Base-by-base conservation (phyloP, 2,113 vertebrate genomes). In the Siniperca chuatsi region DNA sequence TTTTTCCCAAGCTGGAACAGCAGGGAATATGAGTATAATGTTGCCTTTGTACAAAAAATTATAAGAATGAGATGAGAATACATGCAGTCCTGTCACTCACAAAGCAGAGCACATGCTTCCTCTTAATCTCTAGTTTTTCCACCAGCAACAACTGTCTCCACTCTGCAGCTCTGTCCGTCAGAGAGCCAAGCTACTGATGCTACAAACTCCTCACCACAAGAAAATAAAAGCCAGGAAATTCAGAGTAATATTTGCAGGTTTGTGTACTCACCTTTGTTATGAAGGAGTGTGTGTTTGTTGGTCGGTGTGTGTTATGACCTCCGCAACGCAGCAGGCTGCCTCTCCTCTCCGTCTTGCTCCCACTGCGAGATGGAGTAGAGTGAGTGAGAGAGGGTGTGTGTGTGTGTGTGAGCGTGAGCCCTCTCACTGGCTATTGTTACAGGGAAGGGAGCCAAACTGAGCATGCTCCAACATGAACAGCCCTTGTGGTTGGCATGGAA, bases 391-490 rank as follows among this genome's bases (percentile, higher is more conserved):
- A 18, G 68, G 23, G 85, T 33, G 87, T n/a, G 74, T 18, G 79
- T 18, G 69, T 40, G 80, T 25, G 81, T 33, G 75, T 33, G 85
- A 68, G 72, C 61, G 79, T 44, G 75, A 79, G 78, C 81, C 78
- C 86, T 90, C 89, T 92, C 87, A 29, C 84, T 86, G 81, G 92
- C 94, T 94, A 92, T 94, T 93, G 93, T 95, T 93, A 90, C 85
- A 69, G 87, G 87, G 80, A 78, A 68, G 44, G 35, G 54, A 84
- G 87, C 62, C 92, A 67, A 33, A 93, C 92, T 91, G 93, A 95
- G 93, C 95, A 95, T 94, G 94, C 93, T 93, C 95, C 86, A n/a
- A 78, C 77, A 54, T 87, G 90, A 93, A 91, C 90, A 89, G 88
- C 88, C 90, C 90, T 91, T 62, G 67, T 15, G 75, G 92, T 95